These are phyloP conservation scores for Erebia epiphron DNA, from an alignment of 2,888 invertebrate species.

Conservation along the genomic window DNA sequence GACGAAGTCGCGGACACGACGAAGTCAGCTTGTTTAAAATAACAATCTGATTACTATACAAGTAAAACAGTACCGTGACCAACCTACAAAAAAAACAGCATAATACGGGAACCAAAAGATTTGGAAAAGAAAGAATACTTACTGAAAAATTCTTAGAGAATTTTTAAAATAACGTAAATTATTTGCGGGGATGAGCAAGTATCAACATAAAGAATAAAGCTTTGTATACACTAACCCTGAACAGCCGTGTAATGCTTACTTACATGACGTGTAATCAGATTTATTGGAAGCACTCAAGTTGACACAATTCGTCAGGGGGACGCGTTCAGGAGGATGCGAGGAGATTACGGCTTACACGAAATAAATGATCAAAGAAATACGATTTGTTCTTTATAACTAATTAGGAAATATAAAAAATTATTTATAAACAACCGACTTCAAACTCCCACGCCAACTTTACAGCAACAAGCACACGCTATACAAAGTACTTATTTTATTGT, in stretches of 20 bases:
- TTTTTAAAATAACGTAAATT: background rate
- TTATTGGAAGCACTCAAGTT: slow-evolving; percentile 5
- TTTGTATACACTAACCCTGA: background rate
- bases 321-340: background rate
- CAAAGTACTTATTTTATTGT: too few relatives aligned
- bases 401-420: too few relatives aligned
- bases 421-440: too few relatives aligned
- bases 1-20: too few relatives aligned
- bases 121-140: too few relatives aligned
- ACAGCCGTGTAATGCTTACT: slow-evolving; percentile 10
- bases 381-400: background rate
- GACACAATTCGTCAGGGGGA: background rate
- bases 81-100: too few relatives aligned
- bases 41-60: too few relatives aligned
- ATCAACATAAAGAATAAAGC: background rate
- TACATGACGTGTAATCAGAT: slow-evolving; percentile 15
- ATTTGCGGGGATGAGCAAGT: background rate
- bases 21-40: too few relatives aligned
- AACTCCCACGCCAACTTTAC: too few relatives aligned
- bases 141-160: background rate
- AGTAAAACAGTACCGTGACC: too few relatives aligned
- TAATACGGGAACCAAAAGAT: too few relatives aligned
- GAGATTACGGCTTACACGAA: background rate
- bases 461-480: too few relatives aligned
- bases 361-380: background rate